Evolutionary conservation across 2,888 invertebrate species (phyloP).

Genomic region (Sesamia inferens): DNA sequence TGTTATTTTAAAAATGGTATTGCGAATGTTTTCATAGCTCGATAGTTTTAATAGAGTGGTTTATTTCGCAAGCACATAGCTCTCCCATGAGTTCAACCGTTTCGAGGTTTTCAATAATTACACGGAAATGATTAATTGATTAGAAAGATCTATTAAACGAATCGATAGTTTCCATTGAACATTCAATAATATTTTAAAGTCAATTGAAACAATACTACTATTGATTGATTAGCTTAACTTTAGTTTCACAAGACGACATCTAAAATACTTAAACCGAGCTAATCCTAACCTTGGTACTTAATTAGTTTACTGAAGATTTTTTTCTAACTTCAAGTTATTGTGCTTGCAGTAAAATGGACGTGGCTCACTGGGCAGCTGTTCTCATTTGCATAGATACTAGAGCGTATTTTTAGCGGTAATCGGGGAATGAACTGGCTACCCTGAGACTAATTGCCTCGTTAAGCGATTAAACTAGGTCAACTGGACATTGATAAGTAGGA

Average conservation of each 20-base stretch:
- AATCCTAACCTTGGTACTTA: not conserved
- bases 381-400: conserved; percentile 25
- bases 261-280: conserved; percentile 7
- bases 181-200: not conserved
- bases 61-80: too few species aligned
- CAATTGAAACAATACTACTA: not conserved
- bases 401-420: conserved; percentile 30
- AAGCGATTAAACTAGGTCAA: conserved; percentile 15
- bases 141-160: too few species aligned
- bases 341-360: not conserved
- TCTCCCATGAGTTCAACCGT: too few species aligned
- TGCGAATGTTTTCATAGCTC: too few species aligned
- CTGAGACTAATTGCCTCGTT: conserved; percentile 23
- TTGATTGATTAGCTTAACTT: not conserved
- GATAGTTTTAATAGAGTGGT: too few species aligned
- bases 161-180: not conserved
- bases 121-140: not conserved
- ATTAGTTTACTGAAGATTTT: conserved; percentile 6
- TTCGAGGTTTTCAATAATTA: not conserved
- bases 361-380: conserved; percentile 11
- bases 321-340: conserved; percentile 1
- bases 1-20: not conserved
- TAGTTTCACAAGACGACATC: not conserved
- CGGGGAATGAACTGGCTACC: conserved; percentile 1
- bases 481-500: not conserved